phyloP scores from a whole-genome alignment of 1,140 invertebrate species.

The Eumeta japonica region DNA sequence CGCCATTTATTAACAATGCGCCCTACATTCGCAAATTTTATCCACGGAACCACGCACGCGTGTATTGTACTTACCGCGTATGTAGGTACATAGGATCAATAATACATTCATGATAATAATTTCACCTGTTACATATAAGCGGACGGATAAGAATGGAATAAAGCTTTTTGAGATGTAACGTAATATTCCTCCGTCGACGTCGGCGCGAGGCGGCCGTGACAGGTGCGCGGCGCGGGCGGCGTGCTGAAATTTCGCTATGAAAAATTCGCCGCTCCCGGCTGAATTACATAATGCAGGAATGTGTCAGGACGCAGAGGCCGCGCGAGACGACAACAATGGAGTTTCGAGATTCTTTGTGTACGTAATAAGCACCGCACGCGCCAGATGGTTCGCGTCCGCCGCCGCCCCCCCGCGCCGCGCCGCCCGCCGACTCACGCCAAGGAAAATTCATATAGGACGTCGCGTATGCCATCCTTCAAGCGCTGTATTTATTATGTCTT shows the following conservation, averaged over 20 bases:
- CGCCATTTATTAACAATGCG: too few relatives aligned
- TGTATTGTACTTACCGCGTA: too few relatives aligned
- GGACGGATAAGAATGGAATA: too few relatives aligned
- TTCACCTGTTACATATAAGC: too few relatives aligned
- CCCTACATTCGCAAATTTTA: too few relatives aligned
- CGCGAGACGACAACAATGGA: constrained; percentile 13
- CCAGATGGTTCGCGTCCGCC: constrained; percentile 13
- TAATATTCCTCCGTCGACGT: constrained; percentile 28
- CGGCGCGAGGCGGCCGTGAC: constrained; percentile 23
- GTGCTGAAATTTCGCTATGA: constrained; percentile 27
- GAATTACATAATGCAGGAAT: constrained; percentile 33
- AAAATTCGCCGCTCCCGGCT: constrained; percentile 28
- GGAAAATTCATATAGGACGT: constrained; percentile 14
- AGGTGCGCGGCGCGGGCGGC: constrained; percentile 27
- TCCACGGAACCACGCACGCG: too few relatives aligned
- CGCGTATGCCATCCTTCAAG: constrained; percentile 20
- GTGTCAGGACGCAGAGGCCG: constrained; percentile 23
- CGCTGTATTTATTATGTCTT: constrained; percentile 32
- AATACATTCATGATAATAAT: too few relatives aligned
- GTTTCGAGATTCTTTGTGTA: constrained; percentile 27
- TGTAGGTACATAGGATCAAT: too few relatives aligned
- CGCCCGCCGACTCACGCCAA: neutral
- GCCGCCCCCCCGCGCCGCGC: too few relatives aligned
- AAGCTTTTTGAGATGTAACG: constrained; percentile 26
- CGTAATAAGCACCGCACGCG: constrained; percentile 24